Evolutionary conservation across 2,797 vertebrate species (phyloP), one percentile per base, ranked within the genome.

Genomic region (Lateolabrax maculatus): DNA sequence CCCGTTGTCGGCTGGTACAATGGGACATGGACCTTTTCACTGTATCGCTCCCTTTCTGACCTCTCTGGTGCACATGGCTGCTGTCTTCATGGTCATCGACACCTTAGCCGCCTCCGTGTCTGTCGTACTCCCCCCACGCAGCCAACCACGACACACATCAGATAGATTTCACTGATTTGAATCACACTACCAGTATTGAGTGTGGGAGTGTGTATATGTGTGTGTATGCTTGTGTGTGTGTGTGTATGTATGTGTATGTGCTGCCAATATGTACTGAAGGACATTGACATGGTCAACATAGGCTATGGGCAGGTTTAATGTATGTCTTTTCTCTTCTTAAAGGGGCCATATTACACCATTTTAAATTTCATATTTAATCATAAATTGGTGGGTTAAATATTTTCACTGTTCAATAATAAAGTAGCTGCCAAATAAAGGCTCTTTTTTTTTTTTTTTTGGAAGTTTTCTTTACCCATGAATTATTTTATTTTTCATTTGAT

Each of bases 21-120:
- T 71, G 77, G 90, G 94, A 94, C 92, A 93, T 31, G 94, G 95
- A 95, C 95, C 95, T 95, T 92, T 93, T 95, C 95, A 95, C 95
- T 96, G 95, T 95, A 94, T 93, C 71, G 86, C 90, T 93, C 93
- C 92, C 83, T 78, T 68, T 92, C 88, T 89, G 91, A 94, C 90
- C 91, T 93, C 85, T 83, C 84, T 85, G 89, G 83, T 88, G 90
- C 90, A 87, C 92, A 87, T 63, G 71, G 92, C 89, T 84, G 89
- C 91, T 90, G 86, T 86, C 83, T 80, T 80, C 84, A 86, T 65
- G 66, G 85, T 86, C 87, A 85, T 68, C 61, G 6, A 79, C 87
- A 81, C 86, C 83, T 79, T 73, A 44, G 69, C 81, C 86, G 25
- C 87, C 85, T 84, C 84, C 80, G 77, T 75, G 71, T 86, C 87